Percentiles rank a stretch among this genome's conserved stretches.
Evolutionary conservation across 2,113 vertebrate species (phyloP).

Genomic region (Proteles cristata): DNA sequence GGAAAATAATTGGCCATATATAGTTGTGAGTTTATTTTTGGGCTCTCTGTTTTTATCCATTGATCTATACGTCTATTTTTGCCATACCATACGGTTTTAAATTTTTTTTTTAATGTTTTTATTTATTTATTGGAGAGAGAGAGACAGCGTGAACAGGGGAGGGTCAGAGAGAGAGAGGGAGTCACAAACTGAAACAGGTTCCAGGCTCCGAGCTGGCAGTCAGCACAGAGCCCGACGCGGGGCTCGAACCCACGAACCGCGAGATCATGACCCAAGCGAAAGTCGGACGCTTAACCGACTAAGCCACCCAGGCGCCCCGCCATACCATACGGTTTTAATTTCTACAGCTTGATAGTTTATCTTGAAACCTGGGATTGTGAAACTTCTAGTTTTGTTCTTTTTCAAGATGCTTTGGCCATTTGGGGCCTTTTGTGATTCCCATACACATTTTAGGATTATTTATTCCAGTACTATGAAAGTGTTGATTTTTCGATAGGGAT

Average conservation of each 20-base stretch:
- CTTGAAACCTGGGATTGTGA: not conserved
- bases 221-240: no score
- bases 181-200: no score
- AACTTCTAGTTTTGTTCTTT: not conserved
- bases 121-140: no score
- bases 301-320: no score
- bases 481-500: not conserved
- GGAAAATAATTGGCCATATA: not conserved
- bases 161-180: no score
- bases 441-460: not conserved
- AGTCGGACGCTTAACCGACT: no score
- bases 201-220: no score
- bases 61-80: not conserved
- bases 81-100: not conserved
- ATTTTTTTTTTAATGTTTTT: no score
- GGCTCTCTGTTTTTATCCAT: not conserved
- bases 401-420: not conserved
- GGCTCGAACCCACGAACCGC: no score
- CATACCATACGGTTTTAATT: not conserved
- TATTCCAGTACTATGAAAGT: not conserved
- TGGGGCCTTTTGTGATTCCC: not conserved
- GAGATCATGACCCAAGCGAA: no score
- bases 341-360: not conserved
- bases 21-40: not conserved
- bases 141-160: no score